phyloP scores from a whole-genome alignment of 1,140 invertebrate genomes.

The Drosophila grimshawi region DNA sequence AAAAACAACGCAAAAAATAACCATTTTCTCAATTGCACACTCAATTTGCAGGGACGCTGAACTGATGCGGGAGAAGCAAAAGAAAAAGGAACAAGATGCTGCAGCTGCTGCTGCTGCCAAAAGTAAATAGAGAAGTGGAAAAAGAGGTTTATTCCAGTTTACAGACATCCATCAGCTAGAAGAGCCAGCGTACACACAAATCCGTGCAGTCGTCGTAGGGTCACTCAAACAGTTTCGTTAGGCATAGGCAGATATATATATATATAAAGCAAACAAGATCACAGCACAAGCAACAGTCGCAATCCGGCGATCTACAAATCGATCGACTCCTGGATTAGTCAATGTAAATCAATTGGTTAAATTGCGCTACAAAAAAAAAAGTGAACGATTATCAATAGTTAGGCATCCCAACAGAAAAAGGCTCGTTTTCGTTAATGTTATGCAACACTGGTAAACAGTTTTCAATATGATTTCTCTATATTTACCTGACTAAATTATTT shows the following conservation, averaged over 20 bases:
- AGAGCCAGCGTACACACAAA: conserved; percentile 5
- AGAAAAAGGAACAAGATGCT: conserved; percentile 86
- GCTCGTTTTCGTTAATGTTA: conserved; percentile 40
- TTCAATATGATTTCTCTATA: conserved; percentile 59
- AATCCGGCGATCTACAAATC: conserved; percentile 9
- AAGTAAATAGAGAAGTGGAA: conserved; percentile 56
- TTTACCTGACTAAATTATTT: conserved; percentile 76
- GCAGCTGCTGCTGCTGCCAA: conserved; percentile 62
- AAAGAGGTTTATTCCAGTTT: conserved; percentile 11
- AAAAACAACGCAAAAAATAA: background rate
- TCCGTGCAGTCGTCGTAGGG: conserved; percentile 12
- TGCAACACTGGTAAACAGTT: conserved; percentile 46
- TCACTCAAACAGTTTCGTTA: conserved; percentile 32
- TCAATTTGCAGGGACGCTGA: conserved; percentile 90
- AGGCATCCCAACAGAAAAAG: conserved; percentile 18
- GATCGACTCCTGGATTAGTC: conserved; percentile 24
- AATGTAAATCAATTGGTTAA: conserved; percentile 29
- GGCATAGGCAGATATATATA: conserved; percentile 18
- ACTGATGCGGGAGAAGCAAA: conserved; percentile 92
- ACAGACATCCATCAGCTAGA: background rate
- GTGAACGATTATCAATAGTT: conserved; percentile 27
- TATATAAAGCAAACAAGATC: background rate
- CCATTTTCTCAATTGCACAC: background rate
- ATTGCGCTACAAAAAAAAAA: conserved; percentile 13
- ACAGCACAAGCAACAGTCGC: conserved; percentile 20